Percentiles rank a stretch among this genome's conserved stretches.
Evolutionary conservation across 2,888 invertebrate genomes (phyloP).

Genomic region (Synergus itoensis): DNA sequence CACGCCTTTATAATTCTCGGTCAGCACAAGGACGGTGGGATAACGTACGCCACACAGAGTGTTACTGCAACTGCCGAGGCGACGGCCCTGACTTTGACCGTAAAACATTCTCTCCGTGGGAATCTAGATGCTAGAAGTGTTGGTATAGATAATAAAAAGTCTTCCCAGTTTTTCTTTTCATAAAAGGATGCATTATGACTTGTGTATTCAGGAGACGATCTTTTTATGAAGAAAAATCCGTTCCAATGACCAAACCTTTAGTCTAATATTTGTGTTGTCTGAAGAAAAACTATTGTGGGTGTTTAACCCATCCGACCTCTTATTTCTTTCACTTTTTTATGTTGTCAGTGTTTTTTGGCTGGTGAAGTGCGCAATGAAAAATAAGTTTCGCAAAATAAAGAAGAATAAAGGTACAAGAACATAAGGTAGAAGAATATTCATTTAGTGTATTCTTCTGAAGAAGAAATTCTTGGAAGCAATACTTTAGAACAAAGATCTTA

Average conservation of each 20-base stretch:
- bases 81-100: conserved; percentile 40
- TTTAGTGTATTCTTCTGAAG: neutral
- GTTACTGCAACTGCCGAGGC: neutral
- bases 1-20: conserved; percentile 38
- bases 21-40: neutral
- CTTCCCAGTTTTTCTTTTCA: neutral
- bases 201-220: neutral
- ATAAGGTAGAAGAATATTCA: too few relatives aligned
- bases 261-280: too few relatives aligned
- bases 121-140: conserved; percentile 37
- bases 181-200: conserved; percentile 1
- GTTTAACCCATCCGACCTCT: neutral
- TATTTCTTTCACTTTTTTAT: neutral
- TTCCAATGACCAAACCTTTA: neutral
- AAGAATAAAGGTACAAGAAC: neutral
- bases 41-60: conserved; percentile 33
- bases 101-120: conserved; percentile 47
- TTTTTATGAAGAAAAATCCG: neutral
- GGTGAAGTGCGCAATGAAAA: neutral
- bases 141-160: neutral
- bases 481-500: neutral
- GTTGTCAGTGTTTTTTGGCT: neutral
- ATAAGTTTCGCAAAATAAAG: neutral
- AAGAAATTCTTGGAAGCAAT: neutral
- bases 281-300: neutral